phyloP scores from a whole-genome alignment of 2,797 vertebrate species.

The Acanthis flammea region DNA sequence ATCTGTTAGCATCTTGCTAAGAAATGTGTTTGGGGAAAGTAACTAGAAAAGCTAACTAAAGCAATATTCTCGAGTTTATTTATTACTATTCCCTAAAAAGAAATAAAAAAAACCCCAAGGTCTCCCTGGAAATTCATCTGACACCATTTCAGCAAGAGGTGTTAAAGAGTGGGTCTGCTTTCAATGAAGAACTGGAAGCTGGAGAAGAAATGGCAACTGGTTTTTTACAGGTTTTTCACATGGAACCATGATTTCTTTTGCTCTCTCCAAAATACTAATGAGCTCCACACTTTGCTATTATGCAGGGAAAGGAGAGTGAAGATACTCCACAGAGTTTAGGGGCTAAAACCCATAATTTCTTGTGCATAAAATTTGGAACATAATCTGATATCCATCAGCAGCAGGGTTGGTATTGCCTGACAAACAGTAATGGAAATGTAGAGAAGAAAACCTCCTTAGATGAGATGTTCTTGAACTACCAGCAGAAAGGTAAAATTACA shows the following conservation, averaged over 20 bases:
- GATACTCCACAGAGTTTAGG: neutral
- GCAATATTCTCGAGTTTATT: neutral
- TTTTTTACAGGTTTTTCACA: neutral
- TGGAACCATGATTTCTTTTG: neutral
- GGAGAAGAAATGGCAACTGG: neutral
- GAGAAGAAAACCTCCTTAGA: neutral
- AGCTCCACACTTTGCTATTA: neutral
- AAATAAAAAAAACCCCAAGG: neutral
- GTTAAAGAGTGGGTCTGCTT: neutral
- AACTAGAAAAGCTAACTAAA: neutral
- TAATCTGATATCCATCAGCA: neutral
- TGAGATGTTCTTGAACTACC: neutral
- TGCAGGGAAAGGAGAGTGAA: neutral
- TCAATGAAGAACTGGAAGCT: neutral
- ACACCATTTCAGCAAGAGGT: neutral
- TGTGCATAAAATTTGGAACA: neutral
- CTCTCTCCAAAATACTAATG: neutral
- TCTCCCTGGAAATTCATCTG: neutral
- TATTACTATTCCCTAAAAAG: neutral
- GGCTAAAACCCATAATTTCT: neutral
- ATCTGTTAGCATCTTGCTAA: neutral
- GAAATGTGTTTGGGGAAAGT: neutral
- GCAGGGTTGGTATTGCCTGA: neutral
- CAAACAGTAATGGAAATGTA: neutral
- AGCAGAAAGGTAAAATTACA: neutral